These are phyloP conservation scores for Monopterus albus DNA, from an alignment of 2,113 vertebrate genomes.

Conservation along the genomic window DNA sequence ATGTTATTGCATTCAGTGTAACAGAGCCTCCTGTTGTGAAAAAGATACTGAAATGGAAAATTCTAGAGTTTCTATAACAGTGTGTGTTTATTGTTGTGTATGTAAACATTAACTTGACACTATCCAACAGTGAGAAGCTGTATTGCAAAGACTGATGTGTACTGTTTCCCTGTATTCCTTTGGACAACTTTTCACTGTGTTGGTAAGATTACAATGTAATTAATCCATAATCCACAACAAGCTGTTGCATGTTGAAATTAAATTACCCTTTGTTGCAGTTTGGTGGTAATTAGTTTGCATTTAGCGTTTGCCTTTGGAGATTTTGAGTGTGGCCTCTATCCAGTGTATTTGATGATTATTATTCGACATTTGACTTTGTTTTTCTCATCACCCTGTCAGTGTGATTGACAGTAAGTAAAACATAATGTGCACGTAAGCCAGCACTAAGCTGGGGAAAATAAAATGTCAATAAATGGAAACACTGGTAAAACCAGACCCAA, in stretches of 20 bases:
- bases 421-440: not conserved
- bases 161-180: not conserved
- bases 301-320: not conserved
- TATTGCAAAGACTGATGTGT: not conserved
- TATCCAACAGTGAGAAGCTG: not conserved
- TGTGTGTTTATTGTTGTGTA: not conserved
- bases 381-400: no score
- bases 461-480: not conserved
- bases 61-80: constrained; percentile 6
- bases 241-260: not conserved
- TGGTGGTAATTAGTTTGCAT: not conserved
- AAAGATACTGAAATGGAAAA: not conserved
- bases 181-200: not conserved
- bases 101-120: not conserved
- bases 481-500: not conserved
- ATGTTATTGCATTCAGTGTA: not conserved
- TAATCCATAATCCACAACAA: not conserved
- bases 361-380: no score
- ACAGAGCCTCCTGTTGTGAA: constrained; percentile 2
- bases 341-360: no score
- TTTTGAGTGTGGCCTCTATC: no score
- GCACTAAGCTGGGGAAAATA: not conserved
- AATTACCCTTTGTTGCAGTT: not conserved
- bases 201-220: not conserved
- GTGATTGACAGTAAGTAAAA: constrained; percentile 2